Percentiles rank a stretch among this genome's conserved stretches.
Evolutionary conservation across 1,140 invertebrate genomes (phyloP).

Genomic region (Cyclargus thomasi): DNA sequence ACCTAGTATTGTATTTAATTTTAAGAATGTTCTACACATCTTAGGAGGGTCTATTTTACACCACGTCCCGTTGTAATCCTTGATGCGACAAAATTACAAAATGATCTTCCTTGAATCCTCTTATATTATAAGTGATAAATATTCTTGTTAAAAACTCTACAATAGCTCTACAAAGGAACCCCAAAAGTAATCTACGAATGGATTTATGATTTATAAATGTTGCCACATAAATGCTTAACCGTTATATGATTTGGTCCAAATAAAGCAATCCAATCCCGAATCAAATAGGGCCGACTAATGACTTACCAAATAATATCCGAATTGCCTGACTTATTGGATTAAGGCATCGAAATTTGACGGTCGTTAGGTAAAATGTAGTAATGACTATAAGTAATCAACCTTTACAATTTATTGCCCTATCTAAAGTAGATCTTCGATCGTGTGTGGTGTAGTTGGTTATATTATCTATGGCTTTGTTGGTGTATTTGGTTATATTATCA

Average conservation of each 20-base stretch:
- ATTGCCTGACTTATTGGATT: slow-evolving; percentile 38
- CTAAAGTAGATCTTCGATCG: background rate
- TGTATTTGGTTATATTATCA: no score
- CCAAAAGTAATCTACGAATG: background rate
- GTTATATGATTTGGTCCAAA: slow-evolving; percentile 22
- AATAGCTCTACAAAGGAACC: no score
- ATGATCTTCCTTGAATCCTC: no score
- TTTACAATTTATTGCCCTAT: background rate
- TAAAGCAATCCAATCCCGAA: slow-evolving; percentile 39
- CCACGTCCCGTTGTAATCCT: no score
- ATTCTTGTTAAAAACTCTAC: no score
- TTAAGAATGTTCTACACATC: no score
- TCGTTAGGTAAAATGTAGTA: slow-evolving; percentile 17
- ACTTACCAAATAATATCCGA: slow-evolving; percentile 30
- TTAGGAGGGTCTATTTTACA: no score
- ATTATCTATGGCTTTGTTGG: no score
- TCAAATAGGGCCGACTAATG: slow-evolving; percentile 24
- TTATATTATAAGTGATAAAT: no score
- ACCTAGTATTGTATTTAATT: no score
- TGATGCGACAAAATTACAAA: no score
- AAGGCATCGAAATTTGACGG: slow-evolving; percentile 35
- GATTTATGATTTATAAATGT: slow-evolving; percentile 17
- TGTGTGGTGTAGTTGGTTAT: background rate
- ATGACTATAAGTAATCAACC: slow-evolving; percentile 11
- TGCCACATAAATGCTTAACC: slow-evolving; percentile 14